Evolutionary conservation across 2,888 invertebrate genomes (phyloP), one percentile per base, ranked within the genome.

Genomic region (Drosophila koepferae): DNA sequence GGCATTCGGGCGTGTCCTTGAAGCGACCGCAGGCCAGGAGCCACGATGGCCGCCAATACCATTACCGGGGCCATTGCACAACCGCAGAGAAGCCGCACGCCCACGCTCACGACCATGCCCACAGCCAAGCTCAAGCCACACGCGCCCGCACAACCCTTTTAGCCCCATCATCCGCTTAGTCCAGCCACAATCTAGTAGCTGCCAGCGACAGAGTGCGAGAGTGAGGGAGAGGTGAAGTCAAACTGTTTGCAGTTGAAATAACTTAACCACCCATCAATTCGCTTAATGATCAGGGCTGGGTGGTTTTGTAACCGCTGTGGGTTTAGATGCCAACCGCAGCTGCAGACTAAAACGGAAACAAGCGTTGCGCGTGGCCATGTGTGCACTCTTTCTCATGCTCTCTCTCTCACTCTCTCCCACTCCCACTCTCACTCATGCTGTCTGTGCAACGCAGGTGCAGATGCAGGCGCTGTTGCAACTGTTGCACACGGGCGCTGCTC

Each of bases 181-280:
- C 23, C 38, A 36, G 56, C 64, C 74, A 44, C 76, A 79, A 68
- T 56, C 74, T 59, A 73, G 63, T 72, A 61, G 64, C 58, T 55
- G 48, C 46, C 54, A 36, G 49, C 18, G 18, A 18, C 12, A 14
- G 18, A 18, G 10, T 3, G 20, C 14, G 23, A 36, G 59, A 23
- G 38, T 3, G 34, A 3, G 36, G 4, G 16, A 14, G 53, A 12
- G 36, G 20, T 36, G 64, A 75, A 80, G 72, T 76, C 77, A 72
- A 69, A 61, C 77, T 58, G 81, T 69, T 80, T 71, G 71, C 80
- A 75, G 71, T 63, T 59, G 71, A 74, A 79, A 77, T 71, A 78
- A 80, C 76, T 78, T 80, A 76, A 66, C 72, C 78, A 76, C 67
- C 77, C 78, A 78, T 78, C 77, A 76, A 76, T 80, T 80, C 66